A percentile compares a stretch with the other conserved stretches of the same genome.
Evolutionary conservation across 2,113 vertebrate species (phyloP).

Genomic region (Lichenostomus cassidix): DNA sequence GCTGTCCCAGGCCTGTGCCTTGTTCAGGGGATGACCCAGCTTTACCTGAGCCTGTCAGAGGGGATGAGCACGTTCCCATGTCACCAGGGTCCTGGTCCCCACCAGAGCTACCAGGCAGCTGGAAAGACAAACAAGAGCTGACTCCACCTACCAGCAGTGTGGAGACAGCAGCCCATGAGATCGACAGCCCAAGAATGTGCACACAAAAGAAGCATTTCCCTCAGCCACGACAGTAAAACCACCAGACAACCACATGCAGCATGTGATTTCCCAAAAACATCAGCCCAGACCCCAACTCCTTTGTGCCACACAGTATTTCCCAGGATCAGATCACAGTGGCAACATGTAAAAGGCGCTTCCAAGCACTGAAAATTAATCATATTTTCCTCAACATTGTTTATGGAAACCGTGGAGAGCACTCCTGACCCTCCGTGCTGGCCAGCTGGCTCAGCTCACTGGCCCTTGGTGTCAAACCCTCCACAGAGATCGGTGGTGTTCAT

Average conservation of each 20-base stretch:
- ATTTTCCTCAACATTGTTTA: slow-evolving; percentile 25
- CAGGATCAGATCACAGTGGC: slow-evolving; percentile 45
- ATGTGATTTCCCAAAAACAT: slow-evolving; percentile 63
- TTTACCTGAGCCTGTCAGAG: neutral
- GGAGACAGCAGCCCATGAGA: slow-evolving; percentile 49
- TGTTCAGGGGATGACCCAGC: neutral
- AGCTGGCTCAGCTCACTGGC: neutral
- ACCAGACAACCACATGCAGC: slow-evolving; percentile 62
- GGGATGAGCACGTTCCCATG: rapidly evolving
- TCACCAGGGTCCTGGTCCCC: neutral
- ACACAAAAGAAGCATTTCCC: slow-evolving; percentile 57
- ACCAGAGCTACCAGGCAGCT: neutral
- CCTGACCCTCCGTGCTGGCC: neutral
- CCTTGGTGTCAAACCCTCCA: neutral
- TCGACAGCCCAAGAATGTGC: slow-evolving; percentile 45
- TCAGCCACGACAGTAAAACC: slow-evolving; percentile 52
- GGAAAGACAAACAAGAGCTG: slow-evolving; percentile 43
- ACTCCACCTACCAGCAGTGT: slow-evolving; percentile 54
- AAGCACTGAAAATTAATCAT: slow-evolving; percentile 24
- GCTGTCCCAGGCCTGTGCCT: neutral
- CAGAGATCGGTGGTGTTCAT: neutral
- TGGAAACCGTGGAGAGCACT: neutral
- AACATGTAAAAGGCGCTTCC: neutral
- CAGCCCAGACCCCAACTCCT: slow-evolving; percentile 14
- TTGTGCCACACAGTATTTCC: slow-evolving; percentile 40